Conservation (phyloP, 2,113 vertebrate genomes). For the Budorcas taxicolor region DNA sequence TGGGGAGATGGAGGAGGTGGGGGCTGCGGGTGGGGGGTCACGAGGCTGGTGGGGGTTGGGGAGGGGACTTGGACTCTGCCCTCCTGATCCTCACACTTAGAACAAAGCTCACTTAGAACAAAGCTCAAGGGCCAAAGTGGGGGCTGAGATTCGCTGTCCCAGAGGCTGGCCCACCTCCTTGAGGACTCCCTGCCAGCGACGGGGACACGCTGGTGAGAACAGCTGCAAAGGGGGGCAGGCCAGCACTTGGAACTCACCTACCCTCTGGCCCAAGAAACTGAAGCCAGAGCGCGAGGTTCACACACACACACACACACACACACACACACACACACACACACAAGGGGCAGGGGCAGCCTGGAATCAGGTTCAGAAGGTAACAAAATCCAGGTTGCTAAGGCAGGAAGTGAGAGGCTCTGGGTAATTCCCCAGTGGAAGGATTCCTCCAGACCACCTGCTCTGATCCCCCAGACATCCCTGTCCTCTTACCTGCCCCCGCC, state of each 20-base stretch:
- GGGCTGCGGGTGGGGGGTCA: too few species aligned
- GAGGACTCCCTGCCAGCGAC: accelerated
- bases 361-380: neutral
- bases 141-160: neutral
- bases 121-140: neutral
- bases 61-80: too few species aligned
- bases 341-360: neutral
- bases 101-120: neutral
- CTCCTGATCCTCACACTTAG: neutral
- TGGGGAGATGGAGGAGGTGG: too few species aligned
- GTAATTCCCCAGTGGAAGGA: too few species aligned
- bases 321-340: neutral
- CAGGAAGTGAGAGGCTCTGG: neutral
- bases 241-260: too few species aligned
- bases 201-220: neutral
- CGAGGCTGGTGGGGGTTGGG: neutral
- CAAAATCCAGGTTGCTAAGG: neutral
- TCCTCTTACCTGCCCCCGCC: accelerated
- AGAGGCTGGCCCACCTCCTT: accelerated
- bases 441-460: neutral
- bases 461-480: accelerated
- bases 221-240: neutral
- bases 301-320: neutral
- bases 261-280: neutral
- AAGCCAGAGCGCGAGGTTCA: neutral